Evolutionary conservation across 2,113 vertebrate species (phyloP).

Genomic region (Muscicapa adusta): DNA sequence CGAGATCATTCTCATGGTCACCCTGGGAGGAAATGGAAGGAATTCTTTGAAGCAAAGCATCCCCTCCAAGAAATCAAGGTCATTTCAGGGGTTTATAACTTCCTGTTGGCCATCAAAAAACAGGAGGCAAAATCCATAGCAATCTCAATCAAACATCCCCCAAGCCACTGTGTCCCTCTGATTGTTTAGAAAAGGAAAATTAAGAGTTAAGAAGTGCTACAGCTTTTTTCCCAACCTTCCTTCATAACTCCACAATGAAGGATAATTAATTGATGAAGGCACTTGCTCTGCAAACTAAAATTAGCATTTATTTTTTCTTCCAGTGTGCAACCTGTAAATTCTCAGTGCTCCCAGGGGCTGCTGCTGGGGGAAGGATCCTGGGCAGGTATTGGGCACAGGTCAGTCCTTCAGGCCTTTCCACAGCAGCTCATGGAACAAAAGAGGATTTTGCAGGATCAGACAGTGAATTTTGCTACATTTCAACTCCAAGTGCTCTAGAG

Average conservation of each 20-base stretch:
- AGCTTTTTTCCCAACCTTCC: neutral
- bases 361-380: neutral
- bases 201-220: neutral
- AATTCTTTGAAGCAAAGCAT: neutral
- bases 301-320: neutral
- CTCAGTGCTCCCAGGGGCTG: neutral
- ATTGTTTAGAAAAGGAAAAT: neutral
- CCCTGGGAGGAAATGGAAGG: neutral
- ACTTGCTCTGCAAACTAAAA: neutral
- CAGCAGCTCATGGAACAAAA: neutral
- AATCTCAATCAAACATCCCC: neutral
- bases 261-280: neutral
- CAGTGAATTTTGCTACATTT: neutral
- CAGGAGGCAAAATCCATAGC: constrained; percentile 3
- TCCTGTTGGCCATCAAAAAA: neutral
- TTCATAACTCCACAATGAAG: neutral
- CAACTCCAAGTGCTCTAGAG: neutral
- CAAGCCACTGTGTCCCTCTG: neutral
- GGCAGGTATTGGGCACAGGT: neutral
- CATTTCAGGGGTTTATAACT: neutral
- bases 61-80: neutral
- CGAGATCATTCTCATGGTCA: neutral
- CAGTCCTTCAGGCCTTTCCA: neutral
- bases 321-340: neutral
- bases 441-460: neutral